Evolutionary conservation across 2,888 invertebrate species (phyloP), one percentile per base, ranked within the genome.

Genomic region (Mylabris sibirica): DNA sequence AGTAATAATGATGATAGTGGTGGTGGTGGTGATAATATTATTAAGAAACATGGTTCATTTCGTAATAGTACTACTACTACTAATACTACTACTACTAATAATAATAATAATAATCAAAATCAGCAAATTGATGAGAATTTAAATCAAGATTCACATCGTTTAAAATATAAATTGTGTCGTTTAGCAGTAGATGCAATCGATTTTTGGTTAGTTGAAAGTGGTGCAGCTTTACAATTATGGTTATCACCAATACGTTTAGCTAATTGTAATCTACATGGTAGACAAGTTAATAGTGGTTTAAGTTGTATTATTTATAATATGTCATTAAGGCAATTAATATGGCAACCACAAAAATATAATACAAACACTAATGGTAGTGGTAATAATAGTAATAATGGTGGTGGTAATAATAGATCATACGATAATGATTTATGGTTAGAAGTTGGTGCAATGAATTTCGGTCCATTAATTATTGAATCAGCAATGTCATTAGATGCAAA

Each of bases 231-330:
- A 35, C 95, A 96, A 81, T 86, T 96, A 1, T 95, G 95, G 94
- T 90, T 96, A 76, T 95, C 94, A 22, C 97, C 98, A 1, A 89
- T 97, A 41, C 90, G 97, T 63, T 84, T 97, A 70, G 92, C 97
- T 24, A 94, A 93, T 61, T 98, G 98, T 81, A 98, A 98, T 86
- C 88, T 98, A n/a, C 98, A 98, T 80, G 97, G 97, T 0, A 91
- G 93, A 74, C 93, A 95, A 78, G 96, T 96, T 38, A 93, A 94
- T 76, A 92, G 93, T 2, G 98, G 98, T 1, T 89, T 97, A 34
- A 97, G 97, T 3, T 93, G 93, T 6, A 88, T 98, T 60, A 84
- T 98, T 70, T 85, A 83, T 75, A 81, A 83, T 67, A 81, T 82
- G 76, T 83, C 84, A 5, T 63, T 85, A 34, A 72, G 85, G 24